Evolutionary conservation across 2,888 invertebrate genomes (phyloP), one percentile per base, ranked within the genome.

Genomic region (Lutraria lutraria): DNA sequence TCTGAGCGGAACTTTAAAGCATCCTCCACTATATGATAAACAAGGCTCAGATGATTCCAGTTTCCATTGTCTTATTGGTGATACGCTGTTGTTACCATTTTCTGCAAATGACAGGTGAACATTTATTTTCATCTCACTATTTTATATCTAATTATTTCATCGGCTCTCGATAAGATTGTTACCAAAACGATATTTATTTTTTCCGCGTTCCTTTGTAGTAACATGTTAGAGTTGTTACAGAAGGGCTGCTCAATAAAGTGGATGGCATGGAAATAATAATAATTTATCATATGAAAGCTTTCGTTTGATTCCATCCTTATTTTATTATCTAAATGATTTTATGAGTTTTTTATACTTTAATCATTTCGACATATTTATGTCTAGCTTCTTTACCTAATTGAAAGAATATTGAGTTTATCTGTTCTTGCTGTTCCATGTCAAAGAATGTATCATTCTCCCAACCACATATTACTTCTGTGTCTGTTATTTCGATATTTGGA

Each of bases 361-460:
- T n/a, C n/a, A n/a, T n/a, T n/a, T n/a, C n/a, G n/a, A n/a, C n/a
- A n/a, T n/a, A n/a, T n/a, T n/a, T n/a, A n/a, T n/a, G n/a, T n/a
- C n/a, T n/a, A n/a, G n/a, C n/a, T 1, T 63, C 76, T 85, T 88
- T 91, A 93, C 93, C 91, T 25, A 92, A 76, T 81, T 92, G 89
- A 68, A 90, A 52, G 16, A 52, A 52, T n/a, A 80, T 52, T 12
- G 43, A 21, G 53, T 85, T 86, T 12, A 93, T 88, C 31, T 88
- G 88, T 21, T 88, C 87, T n/a, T 53, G 43, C 85, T 94, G 92
- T 76, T 94, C 93, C 10, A 83, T 76, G 80, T 94, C 94, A 21
- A 86, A 84, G 79, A 94, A 91, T 16, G 89, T 87, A 29, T 88
- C 52, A 0, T 89, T 92, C 0, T 85, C 86, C 94, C 94, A 94